A percentile compares a stretch with the other conserved stretches of the same genome.
These are phyloP conservation scores for Emmelina monodactyla DNA, from an alignment of 2,888 invertebrate species.

Conservation along the genomic window DNA sequence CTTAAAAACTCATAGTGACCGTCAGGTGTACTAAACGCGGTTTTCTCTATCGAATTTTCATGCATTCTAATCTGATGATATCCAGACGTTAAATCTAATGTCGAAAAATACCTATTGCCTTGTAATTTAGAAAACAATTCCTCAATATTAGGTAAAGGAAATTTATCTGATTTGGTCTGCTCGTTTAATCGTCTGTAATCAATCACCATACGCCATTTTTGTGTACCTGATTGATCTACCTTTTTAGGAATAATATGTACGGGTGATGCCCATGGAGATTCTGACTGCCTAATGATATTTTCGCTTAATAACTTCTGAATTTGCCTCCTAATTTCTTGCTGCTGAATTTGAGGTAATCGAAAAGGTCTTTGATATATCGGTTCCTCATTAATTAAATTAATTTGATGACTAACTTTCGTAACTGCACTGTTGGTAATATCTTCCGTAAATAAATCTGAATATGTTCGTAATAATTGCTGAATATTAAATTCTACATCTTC, in stretches of 20 bases:
- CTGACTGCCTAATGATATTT: background rate
- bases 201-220: slow-evolving; percentile 9
- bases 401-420: slow-evolving; percentile 2
- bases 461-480: slow-evolving; percentile 6
- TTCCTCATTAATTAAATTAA: slow-evolving; percentile 5
- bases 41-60: slow-evolving; percentile 11
- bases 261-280: background rate
- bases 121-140: slow-evolving; percentile 9
- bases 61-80: slow-evolving; percentile 14
- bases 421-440: slow-evolving; percentile 2
- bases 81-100: slow-evolving; percentile 11
- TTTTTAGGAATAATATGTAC: slow-evolving; percentile 8
- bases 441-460: slow-evolving; percentile 10
- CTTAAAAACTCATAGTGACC: slow-evolving; percentile 14
- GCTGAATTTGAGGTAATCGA: slow-evolving; percentile 4
- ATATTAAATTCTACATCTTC: slow-evolving; percentile 7
- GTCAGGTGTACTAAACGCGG: slow-evolving; percentile 11
- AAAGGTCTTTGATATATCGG: slow-evolving; percentile 4
- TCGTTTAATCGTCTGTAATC: slow-evolving; percentile 6
- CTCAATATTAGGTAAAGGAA: slow-evolving; percentile 3
- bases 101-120: slow-evolving; percentile 4
- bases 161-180: slow-evolving; percentile 5
- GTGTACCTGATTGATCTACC: slow-evolving; percentile 6
- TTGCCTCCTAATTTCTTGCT: slow-evolving; percentile 2
- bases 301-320: slow-evolving; percentile 2